phyloP scores from a whole-genome alignment of 2,888 invertebrate genomes.

The Aethes cnicana region DNA sequence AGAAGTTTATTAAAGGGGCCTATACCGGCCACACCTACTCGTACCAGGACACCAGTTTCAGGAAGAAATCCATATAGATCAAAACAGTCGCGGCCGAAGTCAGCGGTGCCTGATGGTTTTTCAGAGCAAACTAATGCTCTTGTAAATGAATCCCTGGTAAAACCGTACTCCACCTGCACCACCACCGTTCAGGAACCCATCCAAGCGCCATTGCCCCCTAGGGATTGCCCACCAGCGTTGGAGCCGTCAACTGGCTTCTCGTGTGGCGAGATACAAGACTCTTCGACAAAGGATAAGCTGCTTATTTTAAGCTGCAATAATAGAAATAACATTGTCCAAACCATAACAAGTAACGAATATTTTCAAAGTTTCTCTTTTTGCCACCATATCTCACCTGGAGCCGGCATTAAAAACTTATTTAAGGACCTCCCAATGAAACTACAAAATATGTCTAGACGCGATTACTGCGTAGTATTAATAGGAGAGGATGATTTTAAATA shows the following conservation, averaged over 20 bases:
- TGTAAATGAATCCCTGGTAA: no score
- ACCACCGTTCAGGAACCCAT: no score
- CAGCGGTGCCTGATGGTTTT: no score
- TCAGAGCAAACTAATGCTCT: no score
- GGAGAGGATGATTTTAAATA: background rate
- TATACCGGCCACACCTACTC: background rate
- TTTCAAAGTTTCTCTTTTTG: background rate
- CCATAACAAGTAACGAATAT: background rate
- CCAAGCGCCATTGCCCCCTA: no score
- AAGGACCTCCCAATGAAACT: background rate
- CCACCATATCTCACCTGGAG: background rate
- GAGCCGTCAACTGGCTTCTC: background rate
- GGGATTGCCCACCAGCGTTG: background rate
- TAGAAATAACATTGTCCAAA: background rate
- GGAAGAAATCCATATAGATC: background rate
- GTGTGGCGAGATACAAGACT: background rate
- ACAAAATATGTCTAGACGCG: background rate
- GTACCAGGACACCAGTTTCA: background rate
- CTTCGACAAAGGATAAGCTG: background rate
- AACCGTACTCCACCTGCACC: no score
- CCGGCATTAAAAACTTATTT: background rate
- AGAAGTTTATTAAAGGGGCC: no score
- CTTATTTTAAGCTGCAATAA: constrained; percentile 11
- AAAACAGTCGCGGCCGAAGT: background rate
- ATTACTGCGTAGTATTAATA: constrained; percentile 2